These are phyloP conservation scores for Gymnocypris eckloni DNA, from an alignment of 2,797 vertebrate genomes.

Conservation along the genomic window DNA sequence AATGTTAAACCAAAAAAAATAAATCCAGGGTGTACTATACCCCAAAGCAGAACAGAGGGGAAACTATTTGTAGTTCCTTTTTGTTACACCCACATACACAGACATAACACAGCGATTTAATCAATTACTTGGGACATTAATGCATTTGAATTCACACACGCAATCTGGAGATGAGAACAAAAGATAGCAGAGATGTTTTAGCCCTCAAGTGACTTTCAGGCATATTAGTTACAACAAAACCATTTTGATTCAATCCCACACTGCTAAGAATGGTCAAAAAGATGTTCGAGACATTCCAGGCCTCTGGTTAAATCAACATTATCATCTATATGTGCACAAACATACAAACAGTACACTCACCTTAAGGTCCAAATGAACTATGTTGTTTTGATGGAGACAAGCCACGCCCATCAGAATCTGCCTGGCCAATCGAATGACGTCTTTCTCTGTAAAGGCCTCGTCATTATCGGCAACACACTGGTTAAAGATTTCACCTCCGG, in stretches of 20 bases:
- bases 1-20: slow-evolving; percentile 5
- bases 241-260: not conserved
- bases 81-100: not conserved
- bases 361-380: slow-evolving; percentile 87
- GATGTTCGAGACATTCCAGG: not conserved
- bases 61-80: not conserved
- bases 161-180: not conserved
- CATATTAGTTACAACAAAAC: not conserved
- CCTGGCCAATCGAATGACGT: slow-evolving; percentile 80
- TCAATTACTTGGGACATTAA: not conserved
- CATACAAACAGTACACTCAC: slow-evolving; percentile 65
- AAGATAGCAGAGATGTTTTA: not conserved
- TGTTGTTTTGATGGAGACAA: slow-evolving; percentile 81
- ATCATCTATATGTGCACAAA: not conserved
- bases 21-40: slow-evolving; percentile 13
- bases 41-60: not conserved
- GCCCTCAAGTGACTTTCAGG: not conserved
- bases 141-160: not conserved
- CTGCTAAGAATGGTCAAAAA: not conserved
- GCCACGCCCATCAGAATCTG: slow-evolving; percentile 83
- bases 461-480: slow-evolving; percentile 84
- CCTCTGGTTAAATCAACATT: not conserved
- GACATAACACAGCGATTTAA: not conserved
- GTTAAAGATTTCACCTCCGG: slow-evolving; percentile 86
- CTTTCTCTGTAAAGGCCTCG: slow-evolving; percentile 85